Percentiles rank a stretch among this genome's conserved stretches.
phyloP scores from a whole-genome alignment of 1,140 invertebrate genomes.

The Harpegnathos saltator region DNA sequence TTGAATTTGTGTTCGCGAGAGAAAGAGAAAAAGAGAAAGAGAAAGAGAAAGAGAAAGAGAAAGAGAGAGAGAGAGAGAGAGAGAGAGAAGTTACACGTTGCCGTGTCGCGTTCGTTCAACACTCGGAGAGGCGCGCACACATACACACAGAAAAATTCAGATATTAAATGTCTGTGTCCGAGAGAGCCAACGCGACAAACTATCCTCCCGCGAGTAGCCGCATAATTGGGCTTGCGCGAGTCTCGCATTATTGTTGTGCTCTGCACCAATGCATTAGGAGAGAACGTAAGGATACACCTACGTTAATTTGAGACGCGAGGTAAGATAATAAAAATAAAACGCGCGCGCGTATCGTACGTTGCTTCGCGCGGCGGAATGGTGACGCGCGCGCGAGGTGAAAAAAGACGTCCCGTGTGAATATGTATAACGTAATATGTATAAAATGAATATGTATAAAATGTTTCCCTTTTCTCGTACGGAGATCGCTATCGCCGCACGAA shows the following conservation, averaged over 20 bases:
- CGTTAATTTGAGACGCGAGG: background rate
- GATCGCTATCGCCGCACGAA: slow-evolving; percentile 6
- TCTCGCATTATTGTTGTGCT: slow-evolving; percentile 4
- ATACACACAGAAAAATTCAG: too few relatives aligned
- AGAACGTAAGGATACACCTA: background rate
- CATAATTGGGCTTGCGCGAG: background rate
- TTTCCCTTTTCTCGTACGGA: background rate
- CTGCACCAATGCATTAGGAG: background rate
- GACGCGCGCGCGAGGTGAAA: slow-evolving; percentile 1
- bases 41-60: too few relatives aligned
- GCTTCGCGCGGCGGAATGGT: background rate
- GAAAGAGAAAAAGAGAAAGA: too few relatives aligned
- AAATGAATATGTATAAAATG: too few relatives aligned
- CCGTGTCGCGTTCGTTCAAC: slow-evolving; percentile 33
- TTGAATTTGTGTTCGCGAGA: slow-evolving; percentile 25
- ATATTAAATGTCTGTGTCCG: slow-evolving; percentile 25
- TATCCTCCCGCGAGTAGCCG: background rate
- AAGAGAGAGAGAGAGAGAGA: too few relatives aligned
- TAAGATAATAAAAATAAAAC: slow-evolving; percentile 3
- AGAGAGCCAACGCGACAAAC: slow-evolving; percentile 40
- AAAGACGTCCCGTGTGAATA: too few relatives aligned
- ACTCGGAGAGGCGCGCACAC: background rate
- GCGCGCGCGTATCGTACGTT: background rate
- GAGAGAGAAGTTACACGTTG: slow-evolving; percentile 43
- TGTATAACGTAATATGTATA: slow-evolving; percentile 31